Base-by-base conservation (phyloP, 23 tunicate species). In the Ciona savignyi region DNA sequence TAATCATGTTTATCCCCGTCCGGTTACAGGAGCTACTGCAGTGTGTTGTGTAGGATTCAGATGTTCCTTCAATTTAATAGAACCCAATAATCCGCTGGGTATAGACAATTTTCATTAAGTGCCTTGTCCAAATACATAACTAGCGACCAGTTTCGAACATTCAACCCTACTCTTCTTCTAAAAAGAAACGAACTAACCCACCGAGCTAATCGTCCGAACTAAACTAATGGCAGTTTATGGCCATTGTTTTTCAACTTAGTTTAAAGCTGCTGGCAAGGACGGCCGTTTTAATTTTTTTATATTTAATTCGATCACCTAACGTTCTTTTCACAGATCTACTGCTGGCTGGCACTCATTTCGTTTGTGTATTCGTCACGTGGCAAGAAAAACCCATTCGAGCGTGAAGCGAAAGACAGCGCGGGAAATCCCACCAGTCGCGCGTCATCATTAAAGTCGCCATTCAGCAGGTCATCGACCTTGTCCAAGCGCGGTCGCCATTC, bases 341-440 rank as follows among this genome's bases (percentile, higher is more conserved):
- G 95, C 27, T 87, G 95, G 95, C 64, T 87, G 25, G 80, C 85
- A 2, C 22, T 87, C 32, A 61, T 87, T 11, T 87, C 95, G 29
- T 87, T 77, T 32, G 62, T 87, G 48, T 66, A 87, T 75, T 70
- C 51, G 24, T 65, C 72, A 51, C 31, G 68, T 51, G 70, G 68
- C 9, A 81, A 65, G 26, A 66, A 73, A 35, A 22, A 73, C 22
- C 86, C 86, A n/a, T 81, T 81, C 32, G 56, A 74, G 70, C 19
- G 33, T 2, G 29, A 11, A 26, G 56, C 9, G 56, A 42, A 42
- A 42, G 15, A 15, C 56, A 15, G 9, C 56, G 56, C 56, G 15
- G 56, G 15, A 6, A 15, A 9, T 15, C 32, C n/a, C 4, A 42
- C 60, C 20, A 60, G 71, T n/a, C 70, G 63, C 1, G 29, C 66